phyloP scores from a whole-genome alignment of 2,797 vertebrate species.

The Tamandua tetradactyla region DNA sequence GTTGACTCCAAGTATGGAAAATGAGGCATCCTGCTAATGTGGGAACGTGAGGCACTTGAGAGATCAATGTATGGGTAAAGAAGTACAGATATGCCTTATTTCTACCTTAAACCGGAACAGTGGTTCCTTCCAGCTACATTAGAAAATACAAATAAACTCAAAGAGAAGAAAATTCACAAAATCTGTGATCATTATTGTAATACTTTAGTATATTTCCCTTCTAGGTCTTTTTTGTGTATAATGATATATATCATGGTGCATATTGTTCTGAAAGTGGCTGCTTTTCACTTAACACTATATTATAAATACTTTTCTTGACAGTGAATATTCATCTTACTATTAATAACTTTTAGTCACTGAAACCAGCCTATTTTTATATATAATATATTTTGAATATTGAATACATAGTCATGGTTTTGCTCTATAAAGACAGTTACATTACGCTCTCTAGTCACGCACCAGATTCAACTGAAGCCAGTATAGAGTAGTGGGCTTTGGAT shows the following conservation, averaged over 20 bases:
- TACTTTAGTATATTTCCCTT: neutral
- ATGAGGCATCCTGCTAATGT: neutral
- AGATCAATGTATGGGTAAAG: neutral
- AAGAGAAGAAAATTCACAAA: neutral
- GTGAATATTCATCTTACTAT: neutral
- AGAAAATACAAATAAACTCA: neutral
- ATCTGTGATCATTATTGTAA: neutral
- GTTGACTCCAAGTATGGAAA: neutral
- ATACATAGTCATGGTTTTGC: neutral
- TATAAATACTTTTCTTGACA: neutral
- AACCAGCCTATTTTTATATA: neutral
- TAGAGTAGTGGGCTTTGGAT: neutral
- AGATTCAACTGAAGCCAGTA: neutral
- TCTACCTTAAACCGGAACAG: neutral
- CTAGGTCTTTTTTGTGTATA: neutral
- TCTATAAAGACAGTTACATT: neutral
- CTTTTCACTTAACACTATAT: neutral
- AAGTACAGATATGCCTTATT: neutral
- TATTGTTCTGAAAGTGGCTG: neutral
- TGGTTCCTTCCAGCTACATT: neutral
- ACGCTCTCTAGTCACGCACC: too few relatives aligned
- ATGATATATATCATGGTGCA: neutral
- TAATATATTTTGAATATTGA: neutral
- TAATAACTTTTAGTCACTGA: neutral
- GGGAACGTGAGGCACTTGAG: neutral